Conservation (phyloP, 2,888 invertebrate species). For the Melolontha melolontha region DNA sequence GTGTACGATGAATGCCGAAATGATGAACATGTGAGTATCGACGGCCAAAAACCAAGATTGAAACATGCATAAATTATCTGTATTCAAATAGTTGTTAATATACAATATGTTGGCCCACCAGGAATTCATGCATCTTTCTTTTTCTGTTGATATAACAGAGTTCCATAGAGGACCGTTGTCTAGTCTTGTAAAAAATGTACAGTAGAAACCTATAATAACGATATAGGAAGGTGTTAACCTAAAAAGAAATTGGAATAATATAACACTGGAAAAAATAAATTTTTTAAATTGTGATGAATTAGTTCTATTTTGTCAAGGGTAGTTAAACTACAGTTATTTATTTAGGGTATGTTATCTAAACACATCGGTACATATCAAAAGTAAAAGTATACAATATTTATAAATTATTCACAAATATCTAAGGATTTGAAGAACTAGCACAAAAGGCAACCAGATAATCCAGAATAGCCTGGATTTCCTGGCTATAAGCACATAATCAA, state of each 20-base stretch:
- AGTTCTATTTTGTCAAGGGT: too few relatives aligned
- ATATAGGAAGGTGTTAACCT: constrained; percentile 82
- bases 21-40: constrained; percentile 66
- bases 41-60: constrained; percentile 77
- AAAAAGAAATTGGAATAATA: constrained; percentile 51
- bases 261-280: background rate
- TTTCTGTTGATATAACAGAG: constrained; percentile 68
- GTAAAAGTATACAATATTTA: too few relatives aligned
- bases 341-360: too few relatives aligned
- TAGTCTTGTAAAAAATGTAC: constrained; percentile 77
- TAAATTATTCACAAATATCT: too few relatives aligned
- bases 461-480: too few relatives aligned
- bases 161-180: constrained; percentile 84
- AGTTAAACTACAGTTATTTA: too few relatives aligned
- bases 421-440: too few relatives aligned
- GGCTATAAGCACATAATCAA: too few relatives aligned
- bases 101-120: constrained; percentile 84
- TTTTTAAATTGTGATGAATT: too few relatives aligned
- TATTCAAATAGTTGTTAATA: constrained; percentile 79
- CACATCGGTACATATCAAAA: too few relatives aligned
- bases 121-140: constrained; percentile 72
- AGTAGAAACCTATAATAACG: constrained; percentile 78
- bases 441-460: too few relatives aligned
- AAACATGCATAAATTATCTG: constrained; percentile 78
- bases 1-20: constrained; percentile 76